A percentile compares a stretch with the other conserved stretches of the same genome.
Conservation (phyloP, 2,113 vertebrate species). For the Lophotis ruficrista region DNA sequence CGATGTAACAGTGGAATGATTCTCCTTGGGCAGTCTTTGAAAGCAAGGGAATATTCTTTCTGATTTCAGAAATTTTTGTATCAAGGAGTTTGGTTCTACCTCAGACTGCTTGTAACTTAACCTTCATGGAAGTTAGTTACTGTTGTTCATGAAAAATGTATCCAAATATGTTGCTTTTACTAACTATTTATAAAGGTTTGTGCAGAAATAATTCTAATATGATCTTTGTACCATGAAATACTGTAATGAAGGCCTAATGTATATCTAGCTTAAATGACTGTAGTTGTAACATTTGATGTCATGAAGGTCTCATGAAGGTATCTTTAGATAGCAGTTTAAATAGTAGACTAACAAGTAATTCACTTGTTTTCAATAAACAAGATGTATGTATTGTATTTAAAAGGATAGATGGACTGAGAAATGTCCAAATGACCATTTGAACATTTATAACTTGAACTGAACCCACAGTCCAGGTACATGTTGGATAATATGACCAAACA, state of each 20-base stretch:
- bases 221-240: neutral
- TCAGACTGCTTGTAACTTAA: neutral
- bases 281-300: neutral
- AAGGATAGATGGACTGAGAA: neutral
- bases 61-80: neutral
- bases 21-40: slow-evolving; percentile 20
- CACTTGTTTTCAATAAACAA: neutral
- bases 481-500: neutral
- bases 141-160: neutral
- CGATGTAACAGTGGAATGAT: slow-evolving; percentile 33
- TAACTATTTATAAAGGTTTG: neutral
- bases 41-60: neutral
- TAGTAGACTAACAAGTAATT: neutral
- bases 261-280: neutral
- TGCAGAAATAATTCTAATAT: neutral
- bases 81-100: neutral
- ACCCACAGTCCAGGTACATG: neutral
- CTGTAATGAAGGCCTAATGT: neutral
- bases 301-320: neutral
- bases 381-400: neutral
- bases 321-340: neutral
- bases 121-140: neutral
- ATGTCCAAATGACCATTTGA: neutral
- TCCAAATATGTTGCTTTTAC: neutral
- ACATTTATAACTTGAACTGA: neutral